These are phyloP conservation scores for Andricus grossulariae DNA, from an alignment of 1,140 invertebrate species.

Conservation along the genomic window DNA sequence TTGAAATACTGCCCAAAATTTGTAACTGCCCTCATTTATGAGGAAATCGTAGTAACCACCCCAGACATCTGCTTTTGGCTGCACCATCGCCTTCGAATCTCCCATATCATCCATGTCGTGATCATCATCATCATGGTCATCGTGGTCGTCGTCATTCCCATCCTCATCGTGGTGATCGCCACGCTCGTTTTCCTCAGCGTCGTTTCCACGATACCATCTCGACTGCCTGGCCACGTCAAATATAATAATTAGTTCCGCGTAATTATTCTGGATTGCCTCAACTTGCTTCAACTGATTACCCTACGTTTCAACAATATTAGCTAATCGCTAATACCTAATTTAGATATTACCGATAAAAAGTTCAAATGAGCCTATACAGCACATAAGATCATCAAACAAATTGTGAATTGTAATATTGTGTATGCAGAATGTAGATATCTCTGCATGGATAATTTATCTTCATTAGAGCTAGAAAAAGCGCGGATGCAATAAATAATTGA, in stretches of 20 bases:
- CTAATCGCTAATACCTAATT: no score
- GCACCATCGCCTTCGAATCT: slow-evolving; percentile 66
- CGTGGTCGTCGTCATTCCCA: slow-evolving; percentile 40
- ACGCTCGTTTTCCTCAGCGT: slow-evolving; percentile 42
- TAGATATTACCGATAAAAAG: no score
- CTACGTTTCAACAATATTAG: no score
- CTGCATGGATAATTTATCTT: no score
- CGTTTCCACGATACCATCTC: slow-evolving; percentile 58
- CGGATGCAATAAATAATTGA: not conserved
- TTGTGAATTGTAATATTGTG: no score
- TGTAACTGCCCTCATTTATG: slow-evolving; percentile 90
- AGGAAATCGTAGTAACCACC: slow-evolving; percentile 88
- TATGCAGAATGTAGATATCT: no score
- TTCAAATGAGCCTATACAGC: no score
- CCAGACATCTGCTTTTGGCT: slow-evolving; percentile 80
- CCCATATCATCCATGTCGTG: slow-evolving; percentile 52
- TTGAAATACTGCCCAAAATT: slow-evolving; percentile 91
- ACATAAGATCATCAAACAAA: no score
- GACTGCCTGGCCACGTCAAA: slow-evolving; percentile 50
- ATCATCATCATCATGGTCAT: slow-evolving; percentile 44
- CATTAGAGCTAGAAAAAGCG: no score
- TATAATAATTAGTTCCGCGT: slow-evolving; percentile 10
- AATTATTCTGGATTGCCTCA: not conserved
- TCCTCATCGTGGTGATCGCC: slow-evolving; percentile 52
- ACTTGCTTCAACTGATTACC: no score